Evolutionary conservation across 2,113 vertebrate species (phyloP).

Genomic region (Megaleporinus macrocephalus): DNA sequence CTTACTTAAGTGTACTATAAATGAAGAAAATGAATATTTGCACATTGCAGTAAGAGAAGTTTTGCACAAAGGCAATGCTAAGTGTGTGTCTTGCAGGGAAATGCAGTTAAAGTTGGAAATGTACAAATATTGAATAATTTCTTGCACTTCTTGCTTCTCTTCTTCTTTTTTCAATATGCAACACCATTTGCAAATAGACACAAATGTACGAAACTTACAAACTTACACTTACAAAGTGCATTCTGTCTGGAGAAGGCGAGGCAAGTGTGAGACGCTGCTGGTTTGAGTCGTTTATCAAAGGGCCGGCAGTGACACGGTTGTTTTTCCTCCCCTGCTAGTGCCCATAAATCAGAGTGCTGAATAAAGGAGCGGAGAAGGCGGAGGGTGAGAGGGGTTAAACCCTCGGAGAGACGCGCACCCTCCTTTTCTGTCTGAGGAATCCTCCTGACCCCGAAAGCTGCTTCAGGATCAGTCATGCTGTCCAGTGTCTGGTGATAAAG

Average conservation of each 20-base stretch:
- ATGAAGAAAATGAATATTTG: too few relatives aligned
- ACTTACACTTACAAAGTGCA: slow-evolving; percentile 8
- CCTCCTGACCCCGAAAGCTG: neutral
- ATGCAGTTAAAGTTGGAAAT: too few relatives aligned
- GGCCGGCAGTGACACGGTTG: slow-evolving; percentile 62
- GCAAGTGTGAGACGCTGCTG: slow-evolving; percentile 64
- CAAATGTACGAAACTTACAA: slow-evolving; percentile 17
- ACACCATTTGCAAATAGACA: neutral
- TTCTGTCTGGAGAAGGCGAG: slow-evolving; percentile 51
- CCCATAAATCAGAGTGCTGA: slow-evolving; percentile 76
- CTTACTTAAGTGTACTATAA: too few relatives aligned
- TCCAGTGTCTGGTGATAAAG: neutral
- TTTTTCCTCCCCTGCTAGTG: slow-evolving; percentile 69
- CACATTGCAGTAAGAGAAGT: too few relatives aligned
- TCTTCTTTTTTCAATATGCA: too few relatives aligned
- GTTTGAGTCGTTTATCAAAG: slow-evolving; percentile 69
- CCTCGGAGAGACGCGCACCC: slow-evolving; percentile 66
- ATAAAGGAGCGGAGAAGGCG: slow-evolving; percentile 70
- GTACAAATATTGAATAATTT: too few relatives aligned
- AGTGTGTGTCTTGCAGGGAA: too few relatives aligned
- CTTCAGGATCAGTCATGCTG: slow-evolving; percentile 30
- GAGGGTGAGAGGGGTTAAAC: slow-evolving; percentile 74
- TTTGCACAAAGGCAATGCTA: too few relatives aligned
- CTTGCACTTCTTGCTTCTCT: too few relatives aligned
- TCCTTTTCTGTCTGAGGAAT: slow-evolving; percentile 4